Percentiles rank a stretch among this genome's conserved stretches.
Conservation (phyloP, 2,113 vertebrate species). For the Zosterops lateralis region DNA sequence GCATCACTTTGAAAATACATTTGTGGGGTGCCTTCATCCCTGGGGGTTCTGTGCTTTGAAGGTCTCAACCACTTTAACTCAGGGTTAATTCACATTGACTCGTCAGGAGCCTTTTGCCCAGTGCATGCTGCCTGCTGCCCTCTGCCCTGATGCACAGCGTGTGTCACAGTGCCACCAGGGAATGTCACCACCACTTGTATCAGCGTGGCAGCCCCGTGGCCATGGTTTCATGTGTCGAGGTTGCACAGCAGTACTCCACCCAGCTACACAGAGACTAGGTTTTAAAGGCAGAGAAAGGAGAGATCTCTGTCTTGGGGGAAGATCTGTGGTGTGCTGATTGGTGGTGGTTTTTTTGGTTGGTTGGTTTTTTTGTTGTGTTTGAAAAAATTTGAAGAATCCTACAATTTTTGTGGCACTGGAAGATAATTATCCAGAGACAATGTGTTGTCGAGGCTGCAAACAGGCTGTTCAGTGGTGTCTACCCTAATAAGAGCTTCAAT, state of each 20-base stretch:
- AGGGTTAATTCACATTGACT: neutral
- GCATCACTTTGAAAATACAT: neutral
- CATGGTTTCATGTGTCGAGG: fast-evolving
- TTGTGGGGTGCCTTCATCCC: neutral
- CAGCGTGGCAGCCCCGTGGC: neutral
- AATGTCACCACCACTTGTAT: neutral
- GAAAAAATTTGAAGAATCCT: constrained; percentile 36
- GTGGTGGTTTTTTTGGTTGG: no score
- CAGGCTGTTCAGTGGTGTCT: constrained; percentile 59
- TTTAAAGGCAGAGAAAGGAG: neutral
- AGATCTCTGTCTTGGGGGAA: neutral
- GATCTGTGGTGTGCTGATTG: neutral
- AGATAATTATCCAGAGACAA: constrained; percentile 68
- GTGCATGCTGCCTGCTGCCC: fast-evolving
- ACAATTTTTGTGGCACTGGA: constrained; percentile 42
- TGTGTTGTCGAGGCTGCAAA: constrained; percentile 32
- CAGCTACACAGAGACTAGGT: neutral
- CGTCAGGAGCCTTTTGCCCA: neutral
- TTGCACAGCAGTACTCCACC: neutral
- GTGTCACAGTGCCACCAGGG: neutral
- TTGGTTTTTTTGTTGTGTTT: neutral
- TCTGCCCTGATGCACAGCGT: fast-evolving
- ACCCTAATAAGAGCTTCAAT: constrained; percentile 48
- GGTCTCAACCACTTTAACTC: neutral
- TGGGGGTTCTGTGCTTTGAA: neutral